phyloP scores from a whole-genome alignment of 2,888 invertebrate genomes.

The Drosophila stalkeri region DNA sequence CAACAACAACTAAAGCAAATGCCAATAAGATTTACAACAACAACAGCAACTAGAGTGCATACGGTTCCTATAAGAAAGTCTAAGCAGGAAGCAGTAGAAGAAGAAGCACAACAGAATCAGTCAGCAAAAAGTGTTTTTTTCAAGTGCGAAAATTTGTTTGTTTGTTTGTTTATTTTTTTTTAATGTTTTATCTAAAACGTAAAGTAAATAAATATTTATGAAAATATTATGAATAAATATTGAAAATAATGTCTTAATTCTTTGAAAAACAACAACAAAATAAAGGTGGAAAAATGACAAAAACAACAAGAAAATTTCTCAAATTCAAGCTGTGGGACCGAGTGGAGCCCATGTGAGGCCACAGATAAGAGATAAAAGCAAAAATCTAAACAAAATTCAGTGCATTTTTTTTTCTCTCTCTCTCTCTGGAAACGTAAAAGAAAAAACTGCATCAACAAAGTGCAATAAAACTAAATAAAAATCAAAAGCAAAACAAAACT shows the following conservation, averaged over 20 bases:
- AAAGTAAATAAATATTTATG: conserved; percentile 10
- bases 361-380: conserved; percentile 11
- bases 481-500: conserved; percentile 17
- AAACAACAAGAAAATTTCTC: conserved; percentile 28
- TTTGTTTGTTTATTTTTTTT: conserved; percentile 49
- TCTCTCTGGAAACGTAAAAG: conserved; percentile 12
- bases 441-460: conserved; percentile 29
- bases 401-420: conserved; percentile 30
- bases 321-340: conserved; percentile 39
- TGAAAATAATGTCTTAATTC: conserved; percentile 18
- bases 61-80: conserved; percentile 59
- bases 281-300: conserved; percentile 46
- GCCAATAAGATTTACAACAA: conserved; percentile 46
- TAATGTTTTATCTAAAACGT: conserved; percentile 16
- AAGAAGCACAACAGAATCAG: conserved; percentile 5
- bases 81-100: conserved; percentile 7
- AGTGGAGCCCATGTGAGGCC: conserved; percentile 31
- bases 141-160: conserved; percentile 47
- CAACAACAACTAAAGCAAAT: conserved; percentile 27
- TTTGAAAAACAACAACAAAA: conserved; percentile 13
- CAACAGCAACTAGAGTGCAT: conserved; percentile 42
- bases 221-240: conserved; percentile 7
- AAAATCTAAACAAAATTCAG: conserved; percentile 13
- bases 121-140: conserved; percentile 26
- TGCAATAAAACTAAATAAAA: conserved; percentile 45